A percentile compares a stretch with the other conserved stretches of the same genome.
phyloP scores from a whole-genome alignment of 2,797 vertebrate species.

The Aratinga solstitialis region DNA sequence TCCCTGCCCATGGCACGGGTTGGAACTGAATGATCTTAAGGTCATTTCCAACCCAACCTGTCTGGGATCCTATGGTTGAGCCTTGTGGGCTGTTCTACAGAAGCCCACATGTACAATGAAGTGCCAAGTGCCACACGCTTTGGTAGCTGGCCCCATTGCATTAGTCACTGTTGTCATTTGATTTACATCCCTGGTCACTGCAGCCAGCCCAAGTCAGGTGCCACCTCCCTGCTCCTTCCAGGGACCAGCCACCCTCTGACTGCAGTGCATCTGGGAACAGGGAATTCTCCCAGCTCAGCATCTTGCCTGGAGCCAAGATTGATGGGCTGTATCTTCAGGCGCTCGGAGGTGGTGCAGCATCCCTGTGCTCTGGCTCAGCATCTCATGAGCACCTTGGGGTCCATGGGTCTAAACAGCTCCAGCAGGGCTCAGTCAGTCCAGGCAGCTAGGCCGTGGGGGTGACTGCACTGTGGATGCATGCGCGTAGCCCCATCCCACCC shows the following conservation, averaged over 20 bases:
- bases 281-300: background rate
- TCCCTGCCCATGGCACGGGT: background rate
- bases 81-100: slow-evolving; percentile 58
- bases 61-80: background rate
- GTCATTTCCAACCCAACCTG: background rate
- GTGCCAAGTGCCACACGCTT: slow-evolving; percentile 61
- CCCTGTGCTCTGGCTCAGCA: background rate
- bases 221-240: background rate
- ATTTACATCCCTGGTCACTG: accelerated
- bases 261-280: accelerated
- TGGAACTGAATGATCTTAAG: background rate
- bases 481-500: background rate
- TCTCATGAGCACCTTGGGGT: background rate
- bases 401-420: no score
- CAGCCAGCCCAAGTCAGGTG: background rate
- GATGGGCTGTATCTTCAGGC: background rate
- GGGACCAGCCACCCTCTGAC: background rate
- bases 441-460: accelerated
- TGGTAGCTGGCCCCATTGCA: background rate
- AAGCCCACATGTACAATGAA: slow-evolving; percentile 56
- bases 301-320: background rate
- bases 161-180: background rate
- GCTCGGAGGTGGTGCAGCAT: accelerated
- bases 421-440: accelerated
- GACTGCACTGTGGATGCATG: background rate